Conservation (phyloP, 2,797 vertebrate genomes). For the Gymnothorax reevesii region DNA sequence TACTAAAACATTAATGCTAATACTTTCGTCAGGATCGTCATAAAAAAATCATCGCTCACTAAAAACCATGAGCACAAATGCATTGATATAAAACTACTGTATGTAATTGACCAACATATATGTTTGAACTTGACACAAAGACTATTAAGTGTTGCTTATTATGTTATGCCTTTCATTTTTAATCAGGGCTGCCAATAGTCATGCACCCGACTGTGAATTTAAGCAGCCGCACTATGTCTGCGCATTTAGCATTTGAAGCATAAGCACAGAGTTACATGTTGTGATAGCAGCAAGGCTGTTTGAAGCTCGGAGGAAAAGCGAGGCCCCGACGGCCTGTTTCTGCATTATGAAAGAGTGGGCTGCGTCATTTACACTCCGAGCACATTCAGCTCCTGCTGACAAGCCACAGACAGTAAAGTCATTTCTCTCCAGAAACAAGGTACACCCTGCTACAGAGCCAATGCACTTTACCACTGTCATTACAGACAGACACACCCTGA, state of each 20-base stretch:
- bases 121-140: no score
- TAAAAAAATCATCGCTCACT: no score
- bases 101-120: no score
- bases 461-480: conserved; percentile 16
- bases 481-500: background rate
- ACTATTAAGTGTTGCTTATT: conserved; percentile 13
- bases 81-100: no score
- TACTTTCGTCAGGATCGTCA: no score
- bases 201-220: no score
- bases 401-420: background rate
- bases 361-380: background rate
- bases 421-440: background rate
- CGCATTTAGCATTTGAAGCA: background rate
- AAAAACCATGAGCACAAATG: no score
- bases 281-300: conserved; percentile 19
- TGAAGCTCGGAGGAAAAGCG: conserved; percentile 25
- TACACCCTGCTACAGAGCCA: background rate
- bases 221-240: conserved; percentile 24
- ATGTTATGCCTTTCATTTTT: conserved; percentile 21
- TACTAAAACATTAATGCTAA: no score
- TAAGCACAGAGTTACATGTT: conserved; percentile 20
- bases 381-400: background rate
- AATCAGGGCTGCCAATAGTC: no score
- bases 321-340: background rate
- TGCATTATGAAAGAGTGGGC: conserved; percentile 23